Evolutionary conservation across 2,113 vertebrate species (phyloP).

Genomic region (Platycercus adscitus): DNA sequence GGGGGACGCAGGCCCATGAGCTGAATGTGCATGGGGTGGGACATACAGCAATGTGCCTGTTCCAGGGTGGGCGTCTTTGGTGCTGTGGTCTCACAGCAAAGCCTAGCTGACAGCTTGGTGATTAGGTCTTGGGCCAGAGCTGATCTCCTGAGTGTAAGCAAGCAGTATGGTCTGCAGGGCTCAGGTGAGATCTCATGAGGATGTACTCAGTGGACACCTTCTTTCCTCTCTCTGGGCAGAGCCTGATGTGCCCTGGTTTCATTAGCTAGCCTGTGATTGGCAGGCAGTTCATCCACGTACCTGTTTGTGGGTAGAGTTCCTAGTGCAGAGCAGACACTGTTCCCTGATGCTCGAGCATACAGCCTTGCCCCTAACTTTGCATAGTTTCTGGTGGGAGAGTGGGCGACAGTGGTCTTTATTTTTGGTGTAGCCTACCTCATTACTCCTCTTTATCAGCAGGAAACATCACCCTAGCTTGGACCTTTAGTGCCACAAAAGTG

Average conservation of each 20-base stretch:
- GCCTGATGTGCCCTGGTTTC: background rate
- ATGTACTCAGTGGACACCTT: background rate
- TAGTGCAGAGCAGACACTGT: background rate
- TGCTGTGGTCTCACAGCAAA: background rate
- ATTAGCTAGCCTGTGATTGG: too few relatives aligned
- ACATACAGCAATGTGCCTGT: background rate
- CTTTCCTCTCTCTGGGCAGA: background rate
- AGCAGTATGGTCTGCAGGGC: background rate
- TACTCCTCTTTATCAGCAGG: background rate
- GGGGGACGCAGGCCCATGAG: rapidly evolving
- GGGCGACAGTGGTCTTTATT: background rate
- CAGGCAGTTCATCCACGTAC: rapidly evolving
- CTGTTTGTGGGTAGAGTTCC: background rate
- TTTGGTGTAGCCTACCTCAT: background rate
- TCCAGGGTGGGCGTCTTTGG: background rate
- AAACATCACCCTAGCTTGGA: background rate
- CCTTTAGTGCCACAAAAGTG: background rate
- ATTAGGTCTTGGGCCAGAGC: background rate
- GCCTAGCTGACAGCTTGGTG: background rate
- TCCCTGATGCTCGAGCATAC: background rate
- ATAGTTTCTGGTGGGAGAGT: background rate
- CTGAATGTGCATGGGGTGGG: rapidly evolving
- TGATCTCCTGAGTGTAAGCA: background rate
- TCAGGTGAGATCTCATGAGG: background rate
- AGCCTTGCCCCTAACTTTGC: background rate